Evolutionary conservation across 1,140 invertebrate species (phyloP), one percentile per base, ranked within the genome.

Genomic region (Hesperophylax magnus): DNA sequence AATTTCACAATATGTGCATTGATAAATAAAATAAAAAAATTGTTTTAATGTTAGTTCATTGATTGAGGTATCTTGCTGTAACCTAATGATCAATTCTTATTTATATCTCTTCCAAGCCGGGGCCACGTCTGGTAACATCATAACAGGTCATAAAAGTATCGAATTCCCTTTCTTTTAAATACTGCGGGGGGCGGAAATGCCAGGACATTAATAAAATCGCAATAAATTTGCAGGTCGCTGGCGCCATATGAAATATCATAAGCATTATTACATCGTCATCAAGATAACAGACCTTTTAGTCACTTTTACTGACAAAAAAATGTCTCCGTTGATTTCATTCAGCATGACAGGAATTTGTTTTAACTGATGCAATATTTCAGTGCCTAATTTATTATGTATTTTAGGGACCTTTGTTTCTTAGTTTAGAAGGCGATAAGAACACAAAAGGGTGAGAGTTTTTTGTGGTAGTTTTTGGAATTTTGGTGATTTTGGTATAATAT

Each of bases 181-280:
- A 47, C 39, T 65, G 18, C 15, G 67, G 22, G 54, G 54, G 54
- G 17, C 81, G 82, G 82, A 83, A 81, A 83, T 81, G 61, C 82
- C 77, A 17, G 60, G 78, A 78, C 58, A 69, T 47, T 79, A 79
- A 83, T 83, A 83, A 79, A 81, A 83, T 81, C 60, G 82, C 82
- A 79, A 81, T 81, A 79, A 83, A 83, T 80, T 60, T 71, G 75
- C 82, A 65, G 82, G 54, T 53, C 65, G 31, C 8, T 83, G 82
- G 82, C 82, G 82, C 82, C 82, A 75, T 54, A 63, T 61, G 77
- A 83, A 78, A 80, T 83, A 81, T 83, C 34, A 79, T 74, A 79
- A 74, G 63, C 63, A 83, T 81, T 78, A 83, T 79, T 81, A 47
- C 39, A 74, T 79, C 31, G 5, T 60, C 79, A 81, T 83, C 82